A percentile compares a stretch with the other conserved stretches of the same genome.
Evolutionary conservation across 1,140 invertebrate genomes (phyloP).

Genomic region (Platorchestia sp.): DNA sequence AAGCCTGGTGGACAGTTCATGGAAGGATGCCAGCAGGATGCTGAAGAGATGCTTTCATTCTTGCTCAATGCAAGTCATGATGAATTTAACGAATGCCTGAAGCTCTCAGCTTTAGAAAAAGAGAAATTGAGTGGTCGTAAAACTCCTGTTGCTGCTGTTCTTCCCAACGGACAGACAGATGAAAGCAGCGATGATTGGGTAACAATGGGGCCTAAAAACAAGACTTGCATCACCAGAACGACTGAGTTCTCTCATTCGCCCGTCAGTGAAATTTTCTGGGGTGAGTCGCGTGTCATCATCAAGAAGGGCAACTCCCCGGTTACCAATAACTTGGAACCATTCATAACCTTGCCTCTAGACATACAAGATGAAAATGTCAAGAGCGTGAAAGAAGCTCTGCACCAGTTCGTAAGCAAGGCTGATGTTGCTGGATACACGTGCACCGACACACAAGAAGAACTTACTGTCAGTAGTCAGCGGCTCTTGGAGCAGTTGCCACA

Average conservation of each 20-base stretch:
- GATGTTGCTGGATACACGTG: slow-evolving; percentile 87
- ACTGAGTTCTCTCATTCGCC: slow-evolving; percentile 88
- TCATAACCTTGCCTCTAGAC: slow-evolving; percentile 93
- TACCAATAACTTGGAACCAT: slow-evolving; percentile 86
- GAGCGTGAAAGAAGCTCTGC: slow-evolving; percentile 83
- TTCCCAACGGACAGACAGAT: slow-evolving; percentile 67
- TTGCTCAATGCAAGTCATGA: slow-evolving; percentile 88
- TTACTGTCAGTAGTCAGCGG: slow-evolving; percentile 75
- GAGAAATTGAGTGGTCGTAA: slow-evolving; percentile 74
- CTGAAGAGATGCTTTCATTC: slow-evolving; percentile 65
- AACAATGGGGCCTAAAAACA: slow-evolving; percentile 78
- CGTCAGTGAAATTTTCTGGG: slow-evolving; percentile 91
- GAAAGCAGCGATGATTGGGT: slow-evolving; percentile 70
- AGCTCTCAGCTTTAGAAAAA: slow-evolving; percentile 59
- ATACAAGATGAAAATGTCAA: slow-evolving; percentile 82
- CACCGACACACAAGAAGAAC: slow-evolving; percentile 83
- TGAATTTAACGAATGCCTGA: slow-evolving; percentile 78
- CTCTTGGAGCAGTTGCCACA: slow-evolving; percentile 88
- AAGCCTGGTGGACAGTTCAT: slow-evolving; percentile 61
- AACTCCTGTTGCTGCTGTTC: background rate
- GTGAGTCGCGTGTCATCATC: slow-evolving; percentile 87
- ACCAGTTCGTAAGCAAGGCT: slow-evolving; percentile 85
- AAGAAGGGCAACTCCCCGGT: slow-evolving; percentile 81
- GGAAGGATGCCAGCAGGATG: slow-evolving; percentile 65
- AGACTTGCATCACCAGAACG: slow-evolving; percentile 77